Evolutionary conservation across 2,113 vertebrate genomes (phyloP).

Genomic region (Callopanchax toddi): DNA sequence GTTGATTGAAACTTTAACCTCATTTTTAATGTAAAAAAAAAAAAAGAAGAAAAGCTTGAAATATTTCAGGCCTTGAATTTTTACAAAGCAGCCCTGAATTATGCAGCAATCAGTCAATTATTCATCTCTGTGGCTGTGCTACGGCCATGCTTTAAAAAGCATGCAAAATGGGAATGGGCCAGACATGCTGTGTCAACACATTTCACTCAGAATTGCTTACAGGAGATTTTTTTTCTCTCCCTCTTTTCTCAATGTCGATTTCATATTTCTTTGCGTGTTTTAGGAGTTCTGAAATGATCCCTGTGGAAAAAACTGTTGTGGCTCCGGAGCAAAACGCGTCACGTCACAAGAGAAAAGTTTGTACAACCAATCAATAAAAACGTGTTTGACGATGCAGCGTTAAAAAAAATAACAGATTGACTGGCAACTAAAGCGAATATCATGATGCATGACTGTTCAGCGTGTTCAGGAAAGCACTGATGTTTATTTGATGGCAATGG

Average conservation of each 20-base stretch:
- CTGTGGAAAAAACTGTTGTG: constrained; percentile 23
- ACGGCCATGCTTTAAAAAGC: constrained; percentile 97
- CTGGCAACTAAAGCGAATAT: not conserved
- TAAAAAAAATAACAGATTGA: not conserved
- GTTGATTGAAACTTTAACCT: constrained; percentile 99
- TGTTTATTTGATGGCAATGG: constrained; percentile 29
- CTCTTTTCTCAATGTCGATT: constrained; percentile 92
- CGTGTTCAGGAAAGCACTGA: not conserved
- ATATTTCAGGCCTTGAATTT: constrained; percentile 99
- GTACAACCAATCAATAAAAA: constrained; percentile 22
- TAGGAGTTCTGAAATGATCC: constrained; percentile 86
- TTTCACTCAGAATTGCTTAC: constrained; percentile 99
- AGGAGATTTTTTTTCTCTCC: constrained; percentile 80
- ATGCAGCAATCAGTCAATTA: constrained; percentile 99
- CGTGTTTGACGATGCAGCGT: not conserved
- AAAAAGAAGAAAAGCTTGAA: constrained; percentile 89
- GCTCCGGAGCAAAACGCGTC: constrained; percentile 26
- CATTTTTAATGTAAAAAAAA: constrained; percentile 85
- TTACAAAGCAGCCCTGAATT: constrained; percentile 99
- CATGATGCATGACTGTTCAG: constrained; percentile 7
- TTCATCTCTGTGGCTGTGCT: constrained; percentile 94
- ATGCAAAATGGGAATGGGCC: constrained; percentile 92
- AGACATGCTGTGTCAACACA: constrained; percentile 98
- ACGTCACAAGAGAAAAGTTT: constrained; percentile 3
- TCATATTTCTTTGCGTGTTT: constrained; percentile 85